Percentiles rank a stretch among this genome's conserved stretches.
phyloP scores from a whole-genome alignment of 2,113 vertebrate genomes.

The Thamnaconus septentrionalis region DNA sequence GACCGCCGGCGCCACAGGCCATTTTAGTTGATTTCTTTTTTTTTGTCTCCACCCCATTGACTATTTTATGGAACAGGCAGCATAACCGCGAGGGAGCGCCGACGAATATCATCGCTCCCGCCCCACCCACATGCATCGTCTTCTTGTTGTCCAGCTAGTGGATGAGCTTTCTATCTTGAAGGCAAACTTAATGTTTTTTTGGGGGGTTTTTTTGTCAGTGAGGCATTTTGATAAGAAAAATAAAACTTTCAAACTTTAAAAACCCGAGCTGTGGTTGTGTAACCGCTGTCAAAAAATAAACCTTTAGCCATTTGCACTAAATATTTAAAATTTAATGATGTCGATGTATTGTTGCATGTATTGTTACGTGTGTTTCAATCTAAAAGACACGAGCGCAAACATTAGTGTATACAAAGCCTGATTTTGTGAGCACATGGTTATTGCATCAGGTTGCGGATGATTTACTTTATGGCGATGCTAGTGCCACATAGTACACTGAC shows the following conservation, averaged over 20 bases:
- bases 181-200: not conserved
- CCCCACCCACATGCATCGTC: constrained; percentile 2
- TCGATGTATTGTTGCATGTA: too few species aligned
- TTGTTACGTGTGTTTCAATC: too few species aligned
- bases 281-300: too few species aligned
- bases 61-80: constrained; percentile 30
- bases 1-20: constrained; percentile 16
- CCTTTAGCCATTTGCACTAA: too few species aligned
- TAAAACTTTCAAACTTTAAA: constrained; percentile 2
- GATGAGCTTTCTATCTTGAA: constrained; percentile 1
- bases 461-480: too few species aligned
- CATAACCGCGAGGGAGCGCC: constrained; percentile 20
- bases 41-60: constrained; percentile 19
- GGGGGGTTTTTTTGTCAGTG: not conserved
- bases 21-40: not conserved
- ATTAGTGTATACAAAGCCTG: too few species aligned
- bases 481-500: too few species aligned
- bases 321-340: too few species aligned
- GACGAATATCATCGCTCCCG: constrained; percentile 11
- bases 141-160: constrained; percentile 11
- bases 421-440: too few species aligned
- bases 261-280: too few species aligned
- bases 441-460: too few species aligned
- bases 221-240: constrained; percentile 3
- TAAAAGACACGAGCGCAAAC: too few species aligned